Evolutionary conservation across 2,113 vertebrate species (phyloP), one percentile per base, ranked within the genome.

Genomic region (Oxyruncus cristatus): DNA sequence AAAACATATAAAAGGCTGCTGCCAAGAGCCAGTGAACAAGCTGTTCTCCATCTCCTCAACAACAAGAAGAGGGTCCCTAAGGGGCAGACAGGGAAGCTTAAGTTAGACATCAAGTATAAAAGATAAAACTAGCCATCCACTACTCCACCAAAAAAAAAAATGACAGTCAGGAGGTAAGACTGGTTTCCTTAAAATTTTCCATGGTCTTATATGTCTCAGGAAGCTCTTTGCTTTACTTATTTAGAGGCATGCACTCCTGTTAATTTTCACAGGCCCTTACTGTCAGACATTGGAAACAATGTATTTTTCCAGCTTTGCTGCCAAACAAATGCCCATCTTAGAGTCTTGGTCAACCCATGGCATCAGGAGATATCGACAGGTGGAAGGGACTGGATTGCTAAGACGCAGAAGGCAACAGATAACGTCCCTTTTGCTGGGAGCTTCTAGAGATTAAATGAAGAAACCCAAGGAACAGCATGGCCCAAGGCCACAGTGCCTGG

Each of bases 351-450:
- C 55, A 87, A 24, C 8, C 10, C 33, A 59, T 4, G 6, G 37
- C 27, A 86, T 47, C 7, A 71, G 12, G 24, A 86, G 19, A 49
- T 52, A 86, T 3, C 0, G 1, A 58, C 0, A 52, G 39, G 79
- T 27, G 17, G 16, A 73, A 68, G 6, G 5, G 17, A 56, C 0
- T 28, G 30, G 46, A 49, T 14, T 47, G 27, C 23, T 67, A 55
- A 66, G 8, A 50, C 11, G 35, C 5, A 27, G 24, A 32, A 53
- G 44, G 37, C 7, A 73, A 44, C 39, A 41, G 13, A 13, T 65
- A 42, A 80, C 14, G 8, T 27, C 41, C 19, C 23, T 30, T 2
- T 37, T 24, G 27, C 28, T 28, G 10, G 3, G 3, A 68, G 16
- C 18, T 91, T 80, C 63, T 15, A 37, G 21, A 53, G 44, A 39